Evolutionary conservation across 2,888 invertebrate genomes (phyloP).

Genomic region (Malachius bipustulatus): DNA sequence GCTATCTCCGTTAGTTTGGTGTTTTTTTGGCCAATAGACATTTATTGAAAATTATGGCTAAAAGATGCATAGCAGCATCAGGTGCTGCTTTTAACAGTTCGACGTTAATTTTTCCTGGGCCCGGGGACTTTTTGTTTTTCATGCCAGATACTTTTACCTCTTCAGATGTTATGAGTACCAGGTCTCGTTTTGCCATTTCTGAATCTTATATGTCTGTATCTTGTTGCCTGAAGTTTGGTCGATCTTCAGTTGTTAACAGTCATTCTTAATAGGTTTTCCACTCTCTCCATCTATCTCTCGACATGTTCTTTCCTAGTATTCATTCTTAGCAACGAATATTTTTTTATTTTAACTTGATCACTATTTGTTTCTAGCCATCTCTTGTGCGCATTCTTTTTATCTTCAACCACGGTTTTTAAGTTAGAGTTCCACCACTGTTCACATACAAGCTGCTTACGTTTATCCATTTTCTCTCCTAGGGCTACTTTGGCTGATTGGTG

Average conservation of each 20-base stretch:
- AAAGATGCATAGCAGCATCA: not conserved
- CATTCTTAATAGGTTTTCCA: not conserved
- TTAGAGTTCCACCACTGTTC: too few relatives aligned
- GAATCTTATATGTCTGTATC: too few relatives aligned
- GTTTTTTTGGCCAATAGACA: not conserved
- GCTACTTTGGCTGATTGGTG: slow-evolving; percentile 2
- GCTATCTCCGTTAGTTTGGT: not conserved
- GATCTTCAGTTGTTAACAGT: slow-evolving; percentile 2
- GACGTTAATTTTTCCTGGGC: not conserved
- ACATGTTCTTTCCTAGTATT: slow-evolving; percentile 1
- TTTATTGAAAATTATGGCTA: not conserved
- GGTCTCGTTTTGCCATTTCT: not conserved
- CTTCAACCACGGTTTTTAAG: not conserved
- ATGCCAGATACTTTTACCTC: not conserved
- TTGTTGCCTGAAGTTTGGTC: not conserved
- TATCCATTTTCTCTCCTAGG: slow-evolving; percentile 3
- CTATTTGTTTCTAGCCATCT: not conserved
- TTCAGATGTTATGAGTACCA: slow-evolving; percentile 1
- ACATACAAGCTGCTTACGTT: not conserved
- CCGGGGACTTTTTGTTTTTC: slow-evolving; percentile 1
- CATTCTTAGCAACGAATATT: not conserved
- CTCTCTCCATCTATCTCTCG: not conserved
- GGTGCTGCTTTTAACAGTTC: slow-evolving; percentile 1
- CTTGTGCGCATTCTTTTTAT: not conserved
- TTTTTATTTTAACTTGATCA: not conserved